These are phyloP conservation scores for Gari tellinella DNA, from an alignment of 2,888 invertebrate genomes.

Conservation along the genomic window DNA sequence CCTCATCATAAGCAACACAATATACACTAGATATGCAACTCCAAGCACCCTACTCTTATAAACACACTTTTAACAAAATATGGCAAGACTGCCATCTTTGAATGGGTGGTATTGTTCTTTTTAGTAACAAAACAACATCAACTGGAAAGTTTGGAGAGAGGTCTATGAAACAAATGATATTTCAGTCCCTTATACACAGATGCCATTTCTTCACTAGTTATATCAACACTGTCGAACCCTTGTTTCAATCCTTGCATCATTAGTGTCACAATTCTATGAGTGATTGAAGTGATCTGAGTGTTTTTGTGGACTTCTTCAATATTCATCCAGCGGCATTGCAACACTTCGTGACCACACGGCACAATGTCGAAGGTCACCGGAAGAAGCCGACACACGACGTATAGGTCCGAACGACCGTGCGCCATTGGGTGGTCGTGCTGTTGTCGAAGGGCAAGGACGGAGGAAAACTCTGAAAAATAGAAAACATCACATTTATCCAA, in stretches of 20 bases:
- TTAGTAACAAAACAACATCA: too few species aligned
- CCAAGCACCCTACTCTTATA: too few species aligned
- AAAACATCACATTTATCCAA: too few species aligned
- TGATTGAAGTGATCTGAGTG: conserved; percentile 69
- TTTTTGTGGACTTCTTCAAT: conserved; percentile 67
- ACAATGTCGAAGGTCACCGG: conserved; percentile 76
- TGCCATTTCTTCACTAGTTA: conserved; percentile 68
- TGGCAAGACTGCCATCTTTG: too few species aligned
- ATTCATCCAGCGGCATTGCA: conserved; percentile 78
- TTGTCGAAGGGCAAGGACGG: conserved; percentile 80
- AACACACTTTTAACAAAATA: too few species aligned
- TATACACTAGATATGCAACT: too few species aligned
- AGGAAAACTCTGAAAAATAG: conserved; percentile 77
- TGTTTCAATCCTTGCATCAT: conserved; percentile 69
- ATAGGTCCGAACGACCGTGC: conserved; percentile 82
- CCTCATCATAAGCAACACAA: too few species aligned
- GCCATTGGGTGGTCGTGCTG: conserved; percentile 81
- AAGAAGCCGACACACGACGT: conserved; percentile 79
- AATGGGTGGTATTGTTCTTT: too few species aligned
- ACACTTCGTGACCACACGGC: conserved; percentile 78
- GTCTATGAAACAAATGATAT: conserved; percentile 68
- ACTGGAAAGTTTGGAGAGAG: neutral
- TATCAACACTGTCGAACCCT: conserved; percentile 77
- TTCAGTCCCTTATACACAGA: conserved; percentile 77
- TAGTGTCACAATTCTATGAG: conserved; percentile 66